These are phyloP conservation scores for Barypeithes pellucidus DNA, from an alignment of 2,888 invertebrate genomes.

Conservation along the genomic window DNA sequence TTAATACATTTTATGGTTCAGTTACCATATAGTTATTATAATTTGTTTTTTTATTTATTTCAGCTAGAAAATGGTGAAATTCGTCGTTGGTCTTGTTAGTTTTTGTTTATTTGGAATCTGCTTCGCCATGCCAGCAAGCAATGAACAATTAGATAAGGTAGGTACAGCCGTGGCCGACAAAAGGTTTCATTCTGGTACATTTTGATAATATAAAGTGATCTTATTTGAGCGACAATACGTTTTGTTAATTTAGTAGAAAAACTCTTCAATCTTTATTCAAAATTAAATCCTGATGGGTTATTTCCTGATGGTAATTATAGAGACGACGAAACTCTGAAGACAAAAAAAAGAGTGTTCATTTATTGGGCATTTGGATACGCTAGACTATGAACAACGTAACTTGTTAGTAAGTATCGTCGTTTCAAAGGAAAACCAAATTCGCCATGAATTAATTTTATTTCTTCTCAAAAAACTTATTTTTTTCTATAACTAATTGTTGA, in stretches of 20 bases:
- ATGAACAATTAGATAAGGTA: slow-evolving; percentile 64
- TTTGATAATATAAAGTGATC: too few relatives aligned
- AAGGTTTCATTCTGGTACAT: background rate
- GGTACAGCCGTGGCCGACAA: slow-evolving; percentile 30
- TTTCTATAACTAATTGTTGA: background rate
- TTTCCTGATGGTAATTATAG: slow-evolving; percentile 34
- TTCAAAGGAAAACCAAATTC: too few relatives aligned
- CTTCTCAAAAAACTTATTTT: background rate
- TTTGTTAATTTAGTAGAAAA: too few relatives aligned
- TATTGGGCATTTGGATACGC: slow-evolving; percentile 35
- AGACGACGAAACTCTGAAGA: slow-evolving; percentile 14
- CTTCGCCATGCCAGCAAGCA: slow-evolving; percentile 60
- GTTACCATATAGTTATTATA: background rate
- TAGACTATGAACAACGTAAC: slow-evolving; percentile 35
- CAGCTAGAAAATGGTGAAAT: slow-evolving; percentile 45
- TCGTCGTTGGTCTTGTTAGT: slow-evolving; percentile 31
- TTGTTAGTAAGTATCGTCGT: slow-evolving; percentile 29
- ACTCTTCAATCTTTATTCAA: too few relatives aligned
- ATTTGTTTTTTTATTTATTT: slow-evolving; percentile 20
- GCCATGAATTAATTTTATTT: too few relatives aligned
- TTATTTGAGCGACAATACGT: too few relatives aligned
- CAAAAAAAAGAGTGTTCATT: slow-evolving; percentile 17
- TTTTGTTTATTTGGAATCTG: slow-evolving; percentile 44
- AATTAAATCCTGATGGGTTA: too few relatives aligned
- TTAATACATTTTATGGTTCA: slow-evolving; percentile 35